These are phyloP conservation scores for Cyprinella venusta DNA, from an alignment of 2,797 vertebrate species.

Conservation along the genomic window DNA sequence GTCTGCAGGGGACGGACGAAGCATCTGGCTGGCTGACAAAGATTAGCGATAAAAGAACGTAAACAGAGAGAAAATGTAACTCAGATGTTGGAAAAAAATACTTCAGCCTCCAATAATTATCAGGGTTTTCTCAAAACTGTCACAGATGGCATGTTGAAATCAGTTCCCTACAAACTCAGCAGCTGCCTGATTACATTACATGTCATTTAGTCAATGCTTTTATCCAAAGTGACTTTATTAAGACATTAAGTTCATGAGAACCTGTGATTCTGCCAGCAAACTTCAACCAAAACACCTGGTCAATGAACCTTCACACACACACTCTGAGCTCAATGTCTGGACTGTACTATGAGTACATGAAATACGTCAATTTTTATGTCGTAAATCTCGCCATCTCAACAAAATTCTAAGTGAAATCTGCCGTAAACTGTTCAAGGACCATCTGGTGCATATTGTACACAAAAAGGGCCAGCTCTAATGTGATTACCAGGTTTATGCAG, in stretches of 20 bases:
- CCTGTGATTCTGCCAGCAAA: background rate
- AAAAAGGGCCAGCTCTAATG: background rate
- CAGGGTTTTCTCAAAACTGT: constrained; percentile 41
- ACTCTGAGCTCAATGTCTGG: constrained; percentile 13
- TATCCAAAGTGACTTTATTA: constrained; percentile 35
- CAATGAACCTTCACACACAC: background rate
- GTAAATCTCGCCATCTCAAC: background rate
- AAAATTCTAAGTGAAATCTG: background rate
- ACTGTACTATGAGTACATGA: background rate
- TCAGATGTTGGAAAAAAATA: constrained; percentile 53
- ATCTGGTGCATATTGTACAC: constrained; percentile 7
- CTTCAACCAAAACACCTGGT: constrained; percentile 8
- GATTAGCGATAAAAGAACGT: constrained; percentile 48
- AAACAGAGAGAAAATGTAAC: constrained; percentile 53
- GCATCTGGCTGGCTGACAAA: constrained; percentile 32
- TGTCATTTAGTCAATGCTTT: constrained; percentile 25
- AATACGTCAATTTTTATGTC: background rate
- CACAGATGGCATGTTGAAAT: constrained; percentile 47
- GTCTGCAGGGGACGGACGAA: constrained; percentile 26
- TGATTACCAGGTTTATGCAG: background rate
- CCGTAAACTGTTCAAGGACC: background rate
- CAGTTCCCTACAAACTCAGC: constrained; percentile 9
- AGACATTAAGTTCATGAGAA: constrained; percentile 5
- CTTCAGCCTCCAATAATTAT: constrained; percentile 52
- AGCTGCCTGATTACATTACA: constrained; percentile 24